phyloP scores from a whole-genome alignment of 2,797 vertebrate species.

The Coendou prehensilis region DNA sequence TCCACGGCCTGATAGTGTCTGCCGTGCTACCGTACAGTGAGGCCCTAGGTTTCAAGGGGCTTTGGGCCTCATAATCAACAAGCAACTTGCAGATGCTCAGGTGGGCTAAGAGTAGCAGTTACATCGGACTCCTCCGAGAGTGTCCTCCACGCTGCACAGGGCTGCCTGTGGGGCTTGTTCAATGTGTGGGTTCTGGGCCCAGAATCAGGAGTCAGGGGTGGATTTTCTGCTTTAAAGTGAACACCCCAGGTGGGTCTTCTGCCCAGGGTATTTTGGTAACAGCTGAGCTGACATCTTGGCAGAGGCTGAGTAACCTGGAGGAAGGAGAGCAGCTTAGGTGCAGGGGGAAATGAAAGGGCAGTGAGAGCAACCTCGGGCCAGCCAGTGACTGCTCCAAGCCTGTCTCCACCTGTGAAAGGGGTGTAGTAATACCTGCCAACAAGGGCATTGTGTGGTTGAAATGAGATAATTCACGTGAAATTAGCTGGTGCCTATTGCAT shows the following conservation, averaged over 20 bases:
- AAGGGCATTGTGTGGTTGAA: background rate
- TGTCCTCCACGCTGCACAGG: rapidly evolving
- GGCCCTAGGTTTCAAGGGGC: background rate
- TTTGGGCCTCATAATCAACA: background rate
- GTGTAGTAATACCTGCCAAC: rapidly evolving
- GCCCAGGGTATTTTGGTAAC: background rate
- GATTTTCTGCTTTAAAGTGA: background rate
- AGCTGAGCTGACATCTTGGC: background rate
- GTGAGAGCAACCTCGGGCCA: background rate
- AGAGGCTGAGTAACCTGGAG: background rate
- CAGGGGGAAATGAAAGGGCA: background rate
- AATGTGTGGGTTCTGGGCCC: background rate
- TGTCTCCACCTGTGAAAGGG: background rate
- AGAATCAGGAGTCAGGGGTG: background rate
- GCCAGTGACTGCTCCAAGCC: background rate
- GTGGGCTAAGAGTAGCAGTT: rapidly evolving
- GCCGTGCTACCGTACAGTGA: background rate
- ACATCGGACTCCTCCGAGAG: background rate
- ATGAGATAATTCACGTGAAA: background rate
- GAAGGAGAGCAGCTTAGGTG: background rate
- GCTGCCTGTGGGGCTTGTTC: background rate
- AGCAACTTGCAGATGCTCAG: background rate
- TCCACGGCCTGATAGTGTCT: background rate
- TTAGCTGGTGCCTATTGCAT: background rate
- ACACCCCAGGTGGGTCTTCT: background rate